Evolutionary conservation across 2,888 invertebrate genomes (phyloP).

Genomic region (Eledona agricola): DNA sequence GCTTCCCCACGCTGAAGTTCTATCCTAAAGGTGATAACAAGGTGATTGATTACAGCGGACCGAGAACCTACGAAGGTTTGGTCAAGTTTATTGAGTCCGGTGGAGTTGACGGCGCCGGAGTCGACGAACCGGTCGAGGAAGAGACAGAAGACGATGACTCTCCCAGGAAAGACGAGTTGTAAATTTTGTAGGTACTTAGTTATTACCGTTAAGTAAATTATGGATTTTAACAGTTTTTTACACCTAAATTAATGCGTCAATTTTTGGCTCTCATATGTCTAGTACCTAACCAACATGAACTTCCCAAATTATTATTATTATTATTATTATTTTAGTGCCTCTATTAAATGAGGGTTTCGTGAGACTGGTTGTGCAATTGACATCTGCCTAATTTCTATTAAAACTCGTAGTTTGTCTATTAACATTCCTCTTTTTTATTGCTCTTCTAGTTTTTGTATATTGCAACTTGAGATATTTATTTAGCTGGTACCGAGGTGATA

Average conservation of each 20-base stretch:
- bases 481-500: conserved; percentile 15
- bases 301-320: conserved; percentile 34
- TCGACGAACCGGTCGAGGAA: conserved; percentile 69
- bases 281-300: conserved; percentile 38
- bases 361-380: conserved; percentile 53
- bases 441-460: conserved; percentile 26
- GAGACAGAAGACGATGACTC: conserved; percentile 78
- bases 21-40: conserved; percentile 94
- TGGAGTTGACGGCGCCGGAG: conserved; percentile 80
- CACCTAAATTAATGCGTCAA: conserved; percentile 16
- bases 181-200: conserved; percentile 59
- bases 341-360: conserved; percentile 46
- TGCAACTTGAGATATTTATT: conserved; percentile 30
- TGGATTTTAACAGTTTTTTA: conserved; percentile 29
- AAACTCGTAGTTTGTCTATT: conserved; percentile 28
- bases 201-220: conserved; percentile 32
- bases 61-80: conserved; percentile 92
- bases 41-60: conserved; percentile 92
- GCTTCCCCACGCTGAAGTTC: conserved; percentile 93
- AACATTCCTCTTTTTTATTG: conserved; percentile 35
- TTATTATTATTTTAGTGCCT: conserved; percentile 37
- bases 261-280: conserved; percentile 33
- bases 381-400: conserved; percentile 31
- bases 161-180: conserved; percentile 81
- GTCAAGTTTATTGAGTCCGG: conserved; percentile 93